Evolutionary conservation across 1,140 invertebrate genomes (phyloP).

Genomic region (Drosophila parabipectinata): DNA sequence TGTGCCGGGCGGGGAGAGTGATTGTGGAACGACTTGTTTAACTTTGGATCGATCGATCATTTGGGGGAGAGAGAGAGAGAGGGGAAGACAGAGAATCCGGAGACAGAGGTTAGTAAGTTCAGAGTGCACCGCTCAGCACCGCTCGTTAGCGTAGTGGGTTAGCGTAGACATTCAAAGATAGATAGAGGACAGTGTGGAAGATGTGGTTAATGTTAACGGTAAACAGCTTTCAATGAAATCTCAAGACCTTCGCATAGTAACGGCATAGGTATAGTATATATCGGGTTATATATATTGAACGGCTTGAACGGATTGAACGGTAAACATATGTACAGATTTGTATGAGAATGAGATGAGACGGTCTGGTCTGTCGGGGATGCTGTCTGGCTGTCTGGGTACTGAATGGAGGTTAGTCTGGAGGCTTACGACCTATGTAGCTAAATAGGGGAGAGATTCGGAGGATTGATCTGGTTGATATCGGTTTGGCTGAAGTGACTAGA

Average conservation of each 20-base stretch:
- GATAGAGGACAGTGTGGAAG: slow-evolving; percentile 19
- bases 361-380: slow-evolving; percentile 14
- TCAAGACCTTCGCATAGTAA: slow-evolving; percentile 47
- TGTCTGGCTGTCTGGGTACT: neutral
- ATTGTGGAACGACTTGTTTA: slow-evolving; percentile 87
- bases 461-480: slow-evolving; percentile 27
- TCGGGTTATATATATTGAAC: slow-evolving; percentile 38
- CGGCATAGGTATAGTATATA: slow-evolving; percentile 25
- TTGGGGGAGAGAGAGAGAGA: slow-evolving; percentile 5
- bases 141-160: slow-evolving; percentile 11
- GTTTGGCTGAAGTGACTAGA: slow-evolving; percentile 9
- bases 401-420: neutral
- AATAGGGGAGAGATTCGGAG: slow-evolving; percentile 29
- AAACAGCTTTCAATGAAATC: slow-evolving; percentile 30
- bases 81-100: slow-evolving; percentile 28
- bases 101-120: slow-evolving; percentile 30
- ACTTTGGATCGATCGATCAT: slow-evolving; percentile 76
- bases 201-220: slow-evolving; percentile 41
- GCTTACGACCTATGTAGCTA: slow-evolving; percentile 20
- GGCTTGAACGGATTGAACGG: slow-evolving; percentile 32
- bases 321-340: slow-evolving; percentile 55
- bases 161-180: slow-evolving; percentile 43
- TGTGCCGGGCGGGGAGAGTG: slow-evolving; percentile 86
- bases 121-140: neutral
- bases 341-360: slow-evolving; percentile 40